Percentiles rank a stretch among this genome's conserved stretches.
Conservation (phyloP, 2,888 invertebrate genomes). For the Thymelicus sylvestris region DNA sequence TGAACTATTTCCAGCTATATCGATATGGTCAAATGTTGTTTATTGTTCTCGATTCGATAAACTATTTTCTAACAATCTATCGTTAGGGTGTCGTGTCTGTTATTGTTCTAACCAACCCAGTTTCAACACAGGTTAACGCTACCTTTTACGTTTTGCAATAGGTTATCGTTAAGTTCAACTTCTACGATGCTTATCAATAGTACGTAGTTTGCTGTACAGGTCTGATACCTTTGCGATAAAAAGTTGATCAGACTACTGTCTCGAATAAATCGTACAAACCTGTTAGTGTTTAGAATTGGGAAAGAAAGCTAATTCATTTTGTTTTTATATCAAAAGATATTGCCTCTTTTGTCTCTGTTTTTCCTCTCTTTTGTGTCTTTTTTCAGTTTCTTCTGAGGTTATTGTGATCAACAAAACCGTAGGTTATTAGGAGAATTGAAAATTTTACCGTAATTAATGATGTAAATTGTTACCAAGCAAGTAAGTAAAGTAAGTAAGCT, state of each 20-base stretch:
- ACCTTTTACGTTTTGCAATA: slow-evolving; percentile 33
- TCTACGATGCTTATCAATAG: slow-evolving; percentile 1
- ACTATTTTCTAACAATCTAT: slow-evolving; percentile 3
- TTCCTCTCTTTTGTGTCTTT: too few species aligned
- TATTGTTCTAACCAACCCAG: background rate
- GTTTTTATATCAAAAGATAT: background rate
- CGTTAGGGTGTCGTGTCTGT: background rate
- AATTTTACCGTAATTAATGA: too few species aligned
- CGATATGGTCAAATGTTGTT: slow-evolving; percentile 25
- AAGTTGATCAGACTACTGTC: background rate
- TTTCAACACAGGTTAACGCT: background rate
- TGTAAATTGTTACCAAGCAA: too few species aligned
- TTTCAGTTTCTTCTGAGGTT: too few species aligned
- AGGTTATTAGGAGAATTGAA: too few species aligned
- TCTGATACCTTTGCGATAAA: slow-evolving; percentile 2
- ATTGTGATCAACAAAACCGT: too few species aligned
- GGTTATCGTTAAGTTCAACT: slow-evolving; percentile 8
- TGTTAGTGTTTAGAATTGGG: background rate
- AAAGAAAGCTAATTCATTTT: background rate
- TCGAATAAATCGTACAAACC: slow-evolving; percentile 1
- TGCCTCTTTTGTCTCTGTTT: too few species aligned
- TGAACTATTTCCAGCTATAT: slow-evolving; percentile 14
- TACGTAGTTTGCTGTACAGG: background rate
- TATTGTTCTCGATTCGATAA: slow-evolving; percentile 16
- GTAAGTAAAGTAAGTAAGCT: too few species aligned